These are phyloP conservation scores for Huso huso DNA, from an alignment of 2,797 vertebrate genomes.

Conservation along the genomic window DNA sequence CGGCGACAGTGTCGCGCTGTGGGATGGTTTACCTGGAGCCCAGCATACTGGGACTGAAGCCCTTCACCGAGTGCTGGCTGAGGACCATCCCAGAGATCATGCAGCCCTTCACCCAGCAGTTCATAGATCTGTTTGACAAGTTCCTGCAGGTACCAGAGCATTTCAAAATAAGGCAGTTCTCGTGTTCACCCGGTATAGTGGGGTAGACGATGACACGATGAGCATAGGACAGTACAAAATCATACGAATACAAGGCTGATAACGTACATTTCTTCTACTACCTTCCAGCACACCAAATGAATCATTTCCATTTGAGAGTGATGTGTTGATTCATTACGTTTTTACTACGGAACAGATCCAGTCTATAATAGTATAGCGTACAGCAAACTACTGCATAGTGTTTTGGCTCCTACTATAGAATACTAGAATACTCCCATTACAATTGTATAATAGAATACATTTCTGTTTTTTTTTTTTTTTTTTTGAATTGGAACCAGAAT, in stretches of 20 bases:
- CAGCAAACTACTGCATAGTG: too few species aligned
- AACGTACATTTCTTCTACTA: too few species aligned
- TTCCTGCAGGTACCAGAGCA: conserved; percentile 67
- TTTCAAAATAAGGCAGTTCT: too few species aligned
- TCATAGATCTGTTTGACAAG: conserved; percentile 61
- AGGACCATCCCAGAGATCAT: conserved; percentile 54
- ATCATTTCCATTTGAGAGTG: too few species aligned
- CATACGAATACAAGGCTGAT: too few species aligned
- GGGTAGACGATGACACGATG: too few species aligned
- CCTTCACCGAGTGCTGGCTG: conserved; percentile 80
- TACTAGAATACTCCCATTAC: neutral
- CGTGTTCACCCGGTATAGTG: too few species aligned
- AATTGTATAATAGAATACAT: neutral
- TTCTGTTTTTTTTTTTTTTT: neutral
- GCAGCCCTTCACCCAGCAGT: conserved; percentile 50
- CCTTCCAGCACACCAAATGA: too few species aligned
- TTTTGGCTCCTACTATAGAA: neutral
- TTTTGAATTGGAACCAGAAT: neutral
- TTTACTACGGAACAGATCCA: too few species aligned
- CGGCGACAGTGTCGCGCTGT: conserved; percentile 85
- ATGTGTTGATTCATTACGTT: too few species aligned
- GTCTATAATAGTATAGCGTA: too few species aligned
- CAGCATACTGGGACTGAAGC: conserved; percentile 70
- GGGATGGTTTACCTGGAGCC: conserved; percentile 90
- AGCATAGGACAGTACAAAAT: too few species aligned